phyloP scores from a whole-genome alignment of 2,888 invertebrate genomes.

The Microdon myrmicae region DNA sequence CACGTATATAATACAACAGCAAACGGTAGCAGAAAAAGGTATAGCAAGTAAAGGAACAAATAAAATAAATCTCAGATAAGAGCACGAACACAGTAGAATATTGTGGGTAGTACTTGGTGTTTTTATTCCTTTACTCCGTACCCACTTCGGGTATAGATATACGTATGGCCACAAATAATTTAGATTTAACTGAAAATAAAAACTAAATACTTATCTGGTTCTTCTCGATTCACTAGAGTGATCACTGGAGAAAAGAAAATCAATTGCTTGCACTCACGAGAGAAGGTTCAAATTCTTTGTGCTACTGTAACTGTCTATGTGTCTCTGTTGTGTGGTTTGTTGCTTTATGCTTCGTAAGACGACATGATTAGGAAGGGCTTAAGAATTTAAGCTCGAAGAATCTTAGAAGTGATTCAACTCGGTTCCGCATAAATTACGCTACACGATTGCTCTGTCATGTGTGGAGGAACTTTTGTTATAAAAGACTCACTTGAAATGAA shows the following conservation, averaged over 20 bases:
- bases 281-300: conserved; percentile 10
- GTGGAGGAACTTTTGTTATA: conserved; percentile 32
- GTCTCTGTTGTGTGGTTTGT: conserved; percentile 1
- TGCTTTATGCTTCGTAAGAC: too few relatives aligned
- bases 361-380: conserved; percentile 37
- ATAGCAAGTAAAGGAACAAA: conserved; percentile 8
- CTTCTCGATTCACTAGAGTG: conserved; percentile 41
- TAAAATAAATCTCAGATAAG: conserved; percentile 1
- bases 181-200: conserved; percentile 3
- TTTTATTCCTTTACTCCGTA: conserved; percentile 32
- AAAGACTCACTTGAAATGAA: conserved; percentile 40
- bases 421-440: conserved; percentile 50
- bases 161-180: conserved; percentile 20
- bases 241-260: conserved; percentile 38
- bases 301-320: neutral
- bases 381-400: conserved; percentile 21
- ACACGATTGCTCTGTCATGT: conserved; percentile 52
- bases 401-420: conserved; percentile 22
- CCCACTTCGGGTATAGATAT: conserved; percentile 27
- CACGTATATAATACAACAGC: conserved; percentile 10
- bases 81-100: conserved; percentile 4
- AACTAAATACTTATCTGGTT: conserved; percentile 5
- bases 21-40: neutral
- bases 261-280: conserved; percentile 45
- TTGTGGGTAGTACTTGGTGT: conserved; percentile 23